A percentile compares a stretch with the other conserved stretches of the same genome.
These are phyloP conservation scores for Crocallis elinguaria DNA, from an alignment of 2,888 invertebrate species.

Conservation along the genomic window DNA sequence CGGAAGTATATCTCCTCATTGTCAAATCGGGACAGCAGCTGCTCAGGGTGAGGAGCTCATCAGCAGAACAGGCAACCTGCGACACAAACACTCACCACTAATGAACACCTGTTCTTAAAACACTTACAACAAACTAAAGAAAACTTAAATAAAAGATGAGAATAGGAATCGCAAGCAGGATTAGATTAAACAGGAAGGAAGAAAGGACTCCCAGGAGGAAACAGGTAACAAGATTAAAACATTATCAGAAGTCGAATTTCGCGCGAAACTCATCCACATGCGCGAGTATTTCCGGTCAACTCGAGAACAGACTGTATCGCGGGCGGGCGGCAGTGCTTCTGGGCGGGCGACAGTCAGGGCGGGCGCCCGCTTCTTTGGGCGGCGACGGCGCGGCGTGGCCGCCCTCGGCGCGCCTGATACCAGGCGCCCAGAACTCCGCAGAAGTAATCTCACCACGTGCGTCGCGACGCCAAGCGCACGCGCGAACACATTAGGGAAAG, in stretches of 20 bases:
- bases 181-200: constrained; percentile 16
- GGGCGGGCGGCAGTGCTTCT: constrained; percentile 74
- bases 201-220: constrained; percentile 29
- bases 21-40: constrained; percentile 36
- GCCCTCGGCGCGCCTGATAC: constrained; percentile 84
- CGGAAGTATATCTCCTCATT: constrained; percentile 72
- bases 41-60: constrained; percentile 61
- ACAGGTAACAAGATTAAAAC: constrained; percentile 43
- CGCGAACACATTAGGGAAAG: constrained; percentile 64
- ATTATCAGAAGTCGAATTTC: constrained; percentile 48
- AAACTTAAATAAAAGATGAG: constrained; percentile 35
- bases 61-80: constrained; percentile 63
- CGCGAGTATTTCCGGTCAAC: constrained; percentile 56
- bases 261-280: constrained; percentile 69
- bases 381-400: constrained; percentile 79
- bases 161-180: constrained; percentile 21
- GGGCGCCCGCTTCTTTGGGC: constrained; percentile 64
- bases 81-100: constrained; percentile 68
- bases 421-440: constrained; percentile 66
- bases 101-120: constrained; percentile 64
- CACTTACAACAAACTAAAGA: constrained; percentile 52
- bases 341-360: constrained; percentile 73
- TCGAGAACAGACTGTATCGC: constrained; percentile 71
- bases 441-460: constrained; percentile 69
- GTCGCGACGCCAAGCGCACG: constrained; percentile 74